These are phyloP conservation scores for Ceyx cyanopectus DNA, from an alignment of 2,113 vertebrate genomes.

Conservation along the genomic window DNA sequence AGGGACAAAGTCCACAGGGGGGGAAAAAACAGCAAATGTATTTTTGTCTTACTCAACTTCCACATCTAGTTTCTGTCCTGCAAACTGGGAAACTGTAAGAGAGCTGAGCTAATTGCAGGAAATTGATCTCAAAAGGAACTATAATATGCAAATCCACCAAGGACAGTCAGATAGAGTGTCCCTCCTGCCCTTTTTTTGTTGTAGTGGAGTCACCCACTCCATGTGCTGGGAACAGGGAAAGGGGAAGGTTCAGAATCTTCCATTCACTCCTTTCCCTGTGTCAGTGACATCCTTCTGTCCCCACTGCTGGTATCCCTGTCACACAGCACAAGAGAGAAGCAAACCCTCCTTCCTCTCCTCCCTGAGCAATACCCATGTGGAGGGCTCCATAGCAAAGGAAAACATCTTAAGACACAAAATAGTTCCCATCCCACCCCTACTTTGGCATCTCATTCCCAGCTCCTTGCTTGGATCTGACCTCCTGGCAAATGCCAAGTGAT, in stretches of 20 bases:
- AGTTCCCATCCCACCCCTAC: neutral
- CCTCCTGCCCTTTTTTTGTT: neutral
- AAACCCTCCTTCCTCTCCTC: neutral
- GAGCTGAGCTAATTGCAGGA: constrained; percentile 8
- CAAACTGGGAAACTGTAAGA: neutral
- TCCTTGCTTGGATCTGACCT: neutral
- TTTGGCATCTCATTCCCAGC: neutral
- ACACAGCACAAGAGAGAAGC: fast-evolving
- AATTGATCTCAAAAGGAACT: neutral
- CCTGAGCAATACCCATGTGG: fast-evolving
- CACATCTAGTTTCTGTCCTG: neutral
- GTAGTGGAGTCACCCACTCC: neutral
- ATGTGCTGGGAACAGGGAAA: fast-evolving
- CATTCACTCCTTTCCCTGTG: neutral
- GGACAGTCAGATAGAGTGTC: neutral
- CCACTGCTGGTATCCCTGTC: fast-evolving
- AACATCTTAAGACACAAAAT: neutral
- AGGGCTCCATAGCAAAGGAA: neutral
- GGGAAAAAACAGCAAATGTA: constrained; percentile 12
- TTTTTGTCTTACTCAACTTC: constrained; percentile 24
- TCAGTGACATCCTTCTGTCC: neutral
- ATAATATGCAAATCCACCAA: constrained; percentile 6
- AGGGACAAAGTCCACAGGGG: neutral
- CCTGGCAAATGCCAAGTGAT: neutral
- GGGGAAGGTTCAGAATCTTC: neutral